These are phyloP conservation scores for Bimastos eiseni DNA, from an alignment of 2,888 invertebrate genomes.

Conservation along the genomic window DNA sequence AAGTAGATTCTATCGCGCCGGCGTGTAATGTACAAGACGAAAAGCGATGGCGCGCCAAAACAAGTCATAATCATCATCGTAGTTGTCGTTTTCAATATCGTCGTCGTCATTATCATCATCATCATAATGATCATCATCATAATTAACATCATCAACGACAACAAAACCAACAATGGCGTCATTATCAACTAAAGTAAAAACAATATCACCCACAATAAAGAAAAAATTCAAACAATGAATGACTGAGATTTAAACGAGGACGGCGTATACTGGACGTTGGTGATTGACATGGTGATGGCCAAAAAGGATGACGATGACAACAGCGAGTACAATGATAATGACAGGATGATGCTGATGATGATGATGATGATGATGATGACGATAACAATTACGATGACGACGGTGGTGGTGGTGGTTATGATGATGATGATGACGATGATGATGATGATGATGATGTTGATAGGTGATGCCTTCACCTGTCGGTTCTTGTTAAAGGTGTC, in stretches of 20 bases:
- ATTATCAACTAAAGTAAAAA: neutral
- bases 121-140: constrained; percentile 36
- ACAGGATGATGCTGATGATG: constrained; percentile 32
- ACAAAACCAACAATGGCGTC: constrained; percentile 23
- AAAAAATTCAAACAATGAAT: no score
- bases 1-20: no score
- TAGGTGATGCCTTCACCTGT: constrained; percentile 1
- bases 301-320: constrained; percentile 24
- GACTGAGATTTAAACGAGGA: no score
- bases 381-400: constrained; percentile 24
- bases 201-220: no score
- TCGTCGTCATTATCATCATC: constrained; percentile 35
- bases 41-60: no score
- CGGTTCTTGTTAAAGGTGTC: neutral
- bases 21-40: no score
- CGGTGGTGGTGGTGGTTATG: constrained; percentile 15
- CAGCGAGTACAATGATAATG: constrained; percentile 28
- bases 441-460: constrained; percentile 19
- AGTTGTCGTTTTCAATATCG: no score
- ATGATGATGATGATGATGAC: constrained; percentile 31
- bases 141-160: constrained; percentile 34
- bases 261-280: constrained; percentile 28
- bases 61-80: constrained; percentile 23
- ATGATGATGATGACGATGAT: constrained; percentile 26
- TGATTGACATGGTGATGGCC: constrained; percentile 26